Percentiles rank a stretch among this genome's conserved stretches.
Evolutionary conservation across 2,888 invertebrate genomes (phyloP).

Genomic region (Lutraria lutraria): DNA sequence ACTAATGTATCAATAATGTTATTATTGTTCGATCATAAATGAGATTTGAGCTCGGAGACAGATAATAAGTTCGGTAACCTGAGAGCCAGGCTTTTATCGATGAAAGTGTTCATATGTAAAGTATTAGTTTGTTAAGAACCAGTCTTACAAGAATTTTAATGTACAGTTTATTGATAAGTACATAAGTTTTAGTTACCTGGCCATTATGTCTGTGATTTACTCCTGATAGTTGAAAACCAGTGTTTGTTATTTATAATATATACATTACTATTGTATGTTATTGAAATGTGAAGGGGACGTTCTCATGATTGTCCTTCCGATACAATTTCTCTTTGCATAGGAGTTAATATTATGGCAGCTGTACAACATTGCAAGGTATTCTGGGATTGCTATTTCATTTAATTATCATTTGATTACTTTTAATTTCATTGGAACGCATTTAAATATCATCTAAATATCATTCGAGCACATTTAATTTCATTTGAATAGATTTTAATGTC

Average conservation of each 20-base stretch:
- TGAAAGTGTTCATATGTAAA: slow-evolving; percentile 12
- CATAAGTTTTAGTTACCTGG: not conserved
- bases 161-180: not conserved
- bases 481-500: no score
- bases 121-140: not conserved
- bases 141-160: not conserved
- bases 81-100: not conserved
- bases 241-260: slow-evolving; percentile 20
- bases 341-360: slow-evolving; percentile 11
- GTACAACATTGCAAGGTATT: slow-evolving; percentile 6
- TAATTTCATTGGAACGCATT: not conserved
- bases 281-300: not conserved
- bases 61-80: no score
- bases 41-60: no score
- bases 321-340: not conserved
- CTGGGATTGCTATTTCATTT: not conserved
- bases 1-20: no score
- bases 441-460: no score
- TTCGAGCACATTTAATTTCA: no score
- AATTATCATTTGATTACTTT: not conserved
- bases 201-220: slow-evolving; percentile 21
- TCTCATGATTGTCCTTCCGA: not conserved
- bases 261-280: not conserved
- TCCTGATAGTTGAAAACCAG: not conserved
- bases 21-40: no score